phyloP scores from a whole-genome alignment of 2,113 vertebrate species.

The Dipodomys merriami region DNA sequence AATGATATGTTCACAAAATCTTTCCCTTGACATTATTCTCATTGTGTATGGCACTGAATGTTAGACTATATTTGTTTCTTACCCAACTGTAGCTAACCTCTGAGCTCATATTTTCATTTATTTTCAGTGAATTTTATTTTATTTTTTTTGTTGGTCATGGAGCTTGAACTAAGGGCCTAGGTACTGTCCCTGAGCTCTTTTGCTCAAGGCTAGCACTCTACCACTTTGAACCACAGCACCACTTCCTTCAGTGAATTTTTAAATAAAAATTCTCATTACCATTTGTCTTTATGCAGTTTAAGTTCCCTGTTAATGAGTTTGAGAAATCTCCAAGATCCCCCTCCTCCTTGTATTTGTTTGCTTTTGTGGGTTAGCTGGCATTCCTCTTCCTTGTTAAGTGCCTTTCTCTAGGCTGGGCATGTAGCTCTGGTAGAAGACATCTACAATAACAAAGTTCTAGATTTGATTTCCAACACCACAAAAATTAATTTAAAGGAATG shows the following conservation, averaged over 20 bases:
- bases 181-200: too few relatives aligned
- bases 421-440: fast-evolving
- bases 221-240: too few relatives aligned
- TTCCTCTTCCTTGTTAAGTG: not conserved
- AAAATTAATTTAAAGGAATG: not conserved
- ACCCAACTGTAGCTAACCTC: conserved; percentile 8
- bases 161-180: too few relatives aligned
- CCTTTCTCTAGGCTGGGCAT: not conserved
- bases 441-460: not conserved
- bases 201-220: too few relatives aligned
- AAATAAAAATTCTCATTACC: not conserved
- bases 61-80: conserved; percentile 32
- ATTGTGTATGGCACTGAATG: conserved; percentile 40
- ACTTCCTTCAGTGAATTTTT: not conserved
- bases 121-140: conserved; percentile 39
- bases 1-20: conserved; percentile 46
- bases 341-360: not conserved
- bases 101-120: conserved; percentile 52
- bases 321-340: not conserved
- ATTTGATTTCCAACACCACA: not conserved
- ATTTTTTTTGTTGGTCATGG: too few relatives aligned
- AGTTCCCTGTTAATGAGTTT: conserved; percentile 33
- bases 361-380: not conserved
- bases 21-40: not conserved
- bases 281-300: conserved; percentile 8